Evolutionary conservation across 2,113 vertebrate species (phyloP), one percentile per base, ranked within the genome.

Genomic region (Paratilapia polleni): DNA sequence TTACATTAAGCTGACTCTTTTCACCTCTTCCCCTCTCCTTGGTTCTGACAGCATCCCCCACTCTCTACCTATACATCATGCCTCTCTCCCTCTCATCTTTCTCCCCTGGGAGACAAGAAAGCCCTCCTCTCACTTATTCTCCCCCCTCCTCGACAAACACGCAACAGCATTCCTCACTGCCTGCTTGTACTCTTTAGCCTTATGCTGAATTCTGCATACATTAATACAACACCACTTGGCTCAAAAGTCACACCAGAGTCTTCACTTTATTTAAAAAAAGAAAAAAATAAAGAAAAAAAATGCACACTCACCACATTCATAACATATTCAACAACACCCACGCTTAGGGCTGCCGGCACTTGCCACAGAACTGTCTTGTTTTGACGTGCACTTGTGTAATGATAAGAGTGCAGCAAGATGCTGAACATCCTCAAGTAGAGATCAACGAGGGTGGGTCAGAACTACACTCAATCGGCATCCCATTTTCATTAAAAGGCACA

Each of bases 71-170:
- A 58, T 68, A 57, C 19, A 75, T 84, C 60, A 17, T 28, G 52
- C 78, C 70, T 24, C 68, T 52, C 49, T n/a, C 3, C 10, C 47
- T 81, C 81, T 81, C 81, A 85, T 78, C 84, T 82, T 86, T 86
- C 83, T 88, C 85, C 73, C 85, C 54, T 36, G 70, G 64, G 90
- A 86, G 76, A 89, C 73, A 31, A 88, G 82, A 87, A 78, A 87
- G 82, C 59, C 63, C 60, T 75, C 77, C 78, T 78, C 63, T 86
- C 43, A 47, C 83, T 81, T 70, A 24, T 61, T n/a, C 41, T 56
- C 47, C 3, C 31, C 54, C 60, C 11, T 20, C n/a, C 43, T 22
- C 22, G 5, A 31, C 24, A 58, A 56, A 78, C 13, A 34, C 83
- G 58, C 59, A 76, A 52, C 52, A 36, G 75, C 82, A 89, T 82